A percentile compares a stretch with the other conserved stretches of the same genome.
Conservation (phyloP, 2,797 vertebrate genomes). For the Euphonia xanthogaster region DNA sequence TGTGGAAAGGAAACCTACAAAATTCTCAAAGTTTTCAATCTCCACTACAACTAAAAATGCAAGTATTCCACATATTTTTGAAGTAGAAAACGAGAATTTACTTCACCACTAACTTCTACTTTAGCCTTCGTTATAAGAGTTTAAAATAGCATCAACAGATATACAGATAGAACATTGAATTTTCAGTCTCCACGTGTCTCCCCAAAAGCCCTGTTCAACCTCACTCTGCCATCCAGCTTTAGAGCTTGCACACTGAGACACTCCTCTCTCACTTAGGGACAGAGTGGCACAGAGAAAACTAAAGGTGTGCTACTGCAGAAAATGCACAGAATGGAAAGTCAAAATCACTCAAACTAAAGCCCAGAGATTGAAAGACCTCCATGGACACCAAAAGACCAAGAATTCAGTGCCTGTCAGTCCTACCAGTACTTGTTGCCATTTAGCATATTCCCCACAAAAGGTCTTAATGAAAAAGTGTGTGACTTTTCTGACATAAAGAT, state of each 20-base stretch:
- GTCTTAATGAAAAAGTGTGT: background rate
- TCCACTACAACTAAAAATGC: background rate
- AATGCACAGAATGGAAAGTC: background rate
- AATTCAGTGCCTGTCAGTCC: background rate
- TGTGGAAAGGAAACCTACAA: background rate
- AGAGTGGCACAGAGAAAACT: background rate
- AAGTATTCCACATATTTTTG: background rate
- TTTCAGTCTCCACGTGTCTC: background rate
- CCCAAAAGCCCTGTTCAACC: background rate
- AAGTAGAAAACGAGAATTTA: background rate
- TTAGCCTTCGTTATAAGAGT: background rate
- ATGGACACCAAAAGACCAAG: background rate
- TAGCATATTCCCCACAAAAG: background rate
- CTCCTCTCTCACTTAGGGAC: background rate
- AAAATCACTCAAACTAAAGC: background rate
- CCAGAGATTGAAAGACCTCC: background rate
- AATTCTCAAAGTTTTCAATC: background rate
- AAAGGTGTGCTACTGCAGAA: background rate
- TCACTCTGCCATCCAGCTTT: background rate
- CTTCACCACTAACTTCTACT: background rate
- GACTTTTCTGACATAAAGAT: background rate
- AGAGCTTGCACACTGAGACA: background rate
- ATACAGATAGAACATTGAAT: background rate
- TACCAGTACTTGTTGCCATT: background rate
- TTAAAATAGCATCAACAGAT: background rate